These are phyloP conservation scores for Melanogrammus aeglefinus DNA, from an alignment of 2,797 vertebrate genomes.

Conservation along the genomic window DNA sequence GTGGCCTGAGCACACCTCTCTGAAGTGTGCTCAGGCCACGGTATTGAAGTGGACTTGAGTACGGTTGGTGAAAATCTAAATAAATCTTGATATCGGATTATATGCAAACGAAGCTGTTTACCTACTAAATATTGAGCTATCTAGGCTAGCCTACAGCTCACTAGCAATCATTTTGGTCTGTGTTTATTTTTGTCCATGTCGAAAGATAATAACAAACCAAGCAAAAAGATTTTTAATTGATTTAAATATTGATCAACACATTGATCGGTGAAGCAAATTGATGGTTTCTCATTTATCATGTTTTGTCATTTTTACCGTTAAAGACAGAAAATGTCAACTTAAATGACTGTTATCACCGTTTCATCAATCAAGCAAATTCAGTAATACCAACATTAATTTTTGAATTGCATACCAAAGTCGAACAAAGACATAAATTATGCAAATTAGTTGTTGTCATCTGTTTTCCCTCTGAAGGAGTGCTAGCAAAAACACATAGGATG, in stretches of 20 bases:
- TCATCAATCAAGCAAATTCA: neutral
- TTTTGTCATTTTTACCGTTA: neutral
- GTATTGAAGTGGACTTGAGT: no score
- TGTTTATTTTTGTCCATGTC: neutral
- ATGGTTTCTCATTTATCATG: neutral
- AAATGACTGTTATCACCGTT: neutral
- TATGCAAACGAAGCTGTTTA: no score
- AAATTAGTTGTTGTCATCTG: no score
- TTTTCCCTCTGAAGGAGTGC: neutral
- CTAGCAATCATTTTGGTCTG: neutral
- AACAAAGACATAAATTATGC: no score
- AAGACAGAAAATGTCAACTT: neutral
- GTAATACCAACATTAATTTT: neutral
- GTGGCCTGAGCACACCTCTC: no score
- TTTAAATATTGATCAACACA: slow-evolving; percentile 1
- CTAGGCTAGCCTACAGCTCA: no score
- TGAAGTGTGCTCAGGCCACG: no score
- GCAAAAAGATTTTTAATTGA: neutral
- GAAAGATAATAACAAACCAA: neutral
- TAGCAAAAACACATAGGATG: neutral
- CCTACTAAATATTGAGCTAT: no score
- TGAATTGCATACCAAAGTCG: neutral
- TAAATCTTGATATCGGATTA: no score
- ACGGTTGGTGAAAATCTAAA: no score
- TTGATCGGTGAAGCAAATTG: neutral